Percentiles rank a stretch among this genome's conserved stretches.
Conservation (phyloP, 2,797 vertebrate species). For the Mormyrops boulengeri region DNA sequence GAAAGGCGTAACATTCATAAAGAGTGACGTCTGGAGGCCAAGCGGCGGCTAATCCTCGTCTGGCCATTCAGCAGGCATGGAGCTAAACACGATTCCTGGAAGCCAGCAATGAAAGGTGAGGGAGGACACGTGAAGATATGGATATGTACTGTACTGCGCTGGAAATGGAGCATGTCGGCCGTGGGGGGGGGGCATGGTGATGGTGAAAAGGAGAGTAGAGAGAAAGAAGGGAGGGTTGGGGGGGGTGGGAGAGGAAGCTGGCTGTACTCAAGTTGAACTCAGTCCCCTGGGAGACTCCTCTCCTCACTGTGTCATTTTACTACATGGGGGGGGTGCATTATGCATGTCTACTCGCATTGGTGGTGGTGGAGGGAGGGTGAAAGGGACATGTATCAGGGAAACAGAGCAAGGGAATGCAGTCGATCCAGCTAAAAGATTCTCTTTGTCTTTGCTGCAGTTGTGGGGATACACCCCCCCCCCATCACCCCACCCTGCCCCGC, state of each 20-base stretch:
- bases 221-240: conserved; percentile 27
- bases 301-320: background rate
- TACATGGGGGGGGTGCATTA: background rate
- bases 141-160: conserved; percentile 38
- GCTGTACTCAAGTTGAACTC: conserved; percentile 33
- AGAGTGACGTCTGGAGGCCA: background rate
- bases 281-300: background rate
- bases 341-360: background rate
- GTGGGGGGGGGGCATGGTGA: conserved; percentile 28
- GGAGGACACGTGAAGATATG: conserved; percentile 19
- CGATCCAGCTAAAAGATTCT: background rate
- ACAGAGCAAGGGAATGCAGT: background rate
- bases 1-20: background rate
- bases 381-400: background rate
- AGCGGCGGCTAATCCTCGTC: conserved; percentile 41
- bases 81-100: conserved; percentile 36
- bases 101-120: conserved; percentile 24
- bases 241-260: conserved; percentile 5
- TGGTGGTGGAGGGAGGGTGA: background rate
- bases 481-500: background rate
- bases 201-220: background rate
- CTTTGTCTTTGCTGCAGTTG: background rate
- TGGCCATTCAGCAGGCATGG: conserved; percentile 48
- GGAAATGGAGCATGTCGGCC: conserved; percentile 38
- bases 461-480: background rate